Percentiles rank a stretch among this genome's conserved stretches.
phyloP scores from a whole-genome alignment of 2,113 vertebrate species.

The Grammomys dolichurus region DNA sequence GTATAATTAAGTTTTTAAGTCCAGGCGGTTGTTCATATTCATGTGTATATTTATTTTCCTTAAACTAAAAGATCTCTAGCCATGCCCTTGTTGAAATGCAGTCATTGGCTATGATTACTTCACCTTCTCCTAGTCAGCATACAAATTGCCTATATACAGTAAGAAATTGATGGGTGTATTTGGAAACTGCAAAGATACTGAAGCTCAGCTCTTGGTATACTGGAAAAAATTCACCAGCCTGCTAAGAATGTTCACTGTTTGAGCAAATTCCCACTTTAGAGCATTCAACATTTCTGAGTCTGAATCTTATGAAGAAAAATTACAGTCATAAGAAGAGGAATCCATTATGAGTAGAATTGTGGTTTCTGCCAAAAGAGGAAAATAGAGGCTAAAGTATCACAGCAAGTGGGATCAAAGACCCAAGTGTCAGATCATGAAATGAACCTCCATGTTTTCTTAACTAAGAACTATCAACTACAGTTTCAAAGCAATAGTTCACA shows the following conservation, averaged over 20 bases:
- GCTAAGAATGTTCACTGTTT: conserved; percentile 35
- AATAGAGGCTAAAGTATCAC: neutral
- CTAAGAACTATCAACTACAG: neutral
- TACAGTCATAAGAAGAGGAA: neutral
- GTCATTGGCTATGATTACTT: neutral
- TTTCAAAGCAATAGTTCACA: neutral
- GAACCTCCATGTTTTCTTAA: neutral
- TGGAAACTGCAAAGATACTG: neutral
- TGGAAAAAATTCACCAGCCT: neutral
- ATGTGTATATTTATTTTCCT: neutral
- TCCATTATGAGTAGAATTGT: neutral
- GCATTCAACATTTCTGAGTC: neutral
- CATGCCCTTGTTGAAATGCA: neutral
- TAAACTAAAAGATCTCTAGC: neutral
- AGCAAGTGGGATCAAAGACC: neutral
- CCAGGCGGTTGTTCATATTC: neutral
- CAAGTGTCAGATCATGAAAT: neutral
- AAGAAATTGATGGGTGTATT: neutral
- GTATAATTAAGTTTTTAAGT: neutral
- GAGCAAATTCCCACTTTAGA: conserved; percentile 6
- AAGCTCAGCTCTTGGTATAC: neutral
- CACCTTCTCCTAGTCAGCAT: neutral
- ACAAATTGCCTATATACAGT: neutral
- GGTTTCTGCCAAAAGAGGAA: conserved; percentile 2
- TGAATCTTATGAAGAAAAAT: neutral